Evolutionary conservation across 2,888 invertebrate genomes (phyloP).

Genomic region (Portevinia maculata): DNA sequence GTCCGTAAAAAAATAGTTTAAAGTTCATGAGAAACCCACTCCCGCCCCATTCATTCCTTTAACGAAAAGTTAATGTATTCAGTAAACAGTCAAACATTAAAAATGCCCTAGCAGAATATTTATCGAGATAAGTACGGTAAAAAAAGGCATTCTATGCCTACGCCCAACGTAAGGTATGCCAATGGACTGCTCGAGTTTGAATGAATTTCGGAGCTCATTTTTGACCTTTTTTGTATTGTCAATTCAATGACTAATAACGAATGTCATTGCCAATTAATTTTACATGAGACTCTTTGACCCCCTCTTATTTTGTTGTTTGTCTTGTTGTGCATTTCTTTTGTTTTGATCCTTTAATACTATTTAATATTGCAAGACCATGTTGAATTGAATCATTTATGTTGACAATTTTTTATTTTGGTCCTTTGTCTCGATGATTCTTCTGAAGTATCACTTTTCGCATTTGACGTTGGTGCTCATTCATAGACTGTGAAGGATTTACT

Average conservation of each 20-base stretch:
- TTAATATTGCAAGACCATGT: slow-evolving; percentile 36
- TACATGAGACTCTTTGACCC: not conserved
- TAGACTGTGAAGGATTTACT: slow-evolving; percentile 52
- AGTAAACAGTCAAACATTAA: too few species aligned
- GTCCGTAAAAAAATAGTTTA: too few species aligned
- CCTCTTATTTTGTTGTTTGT: not conserved
- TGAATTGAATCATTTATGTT: slow-evolving; percentile 44
- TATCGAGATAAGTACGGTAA: not conserved
- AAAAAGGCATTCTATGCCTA: not conserved
- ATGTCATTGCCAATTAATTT: not conserved
- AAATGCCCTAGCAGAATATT: slow-evolving; percentile 1
- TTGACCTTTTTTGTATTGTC: not conserved
- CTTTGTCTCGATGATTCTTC: slow-evolving; percentile 20
- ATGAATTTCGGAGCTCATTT: not conserved
- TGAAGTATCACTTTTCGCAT: slow-evolving; percentile 30
- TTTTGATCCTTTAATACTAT: not conserved
- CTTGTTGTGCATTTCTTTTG: not conserved
- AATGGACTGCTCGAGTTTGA: slow-evolving; percentile 8
- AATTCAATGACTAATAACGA: slow-evolving; percentile 12
- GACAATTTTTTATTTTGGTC: slow-evolving; percentile 1
- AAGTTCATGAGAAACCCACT: too few species aligned
- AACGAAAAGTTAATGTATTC: too few species aligned
- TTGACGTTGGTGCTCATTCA: slow-evolving; percentile 41
- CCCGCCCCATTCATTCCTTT: too few species aligned
- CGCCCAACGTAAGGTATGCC: slow-evolving; percentile 3